phyloP scores from a whole-genome alignment of 2,797 vertebrate genomes.

The Gadopsis marmoratus region DNA sequence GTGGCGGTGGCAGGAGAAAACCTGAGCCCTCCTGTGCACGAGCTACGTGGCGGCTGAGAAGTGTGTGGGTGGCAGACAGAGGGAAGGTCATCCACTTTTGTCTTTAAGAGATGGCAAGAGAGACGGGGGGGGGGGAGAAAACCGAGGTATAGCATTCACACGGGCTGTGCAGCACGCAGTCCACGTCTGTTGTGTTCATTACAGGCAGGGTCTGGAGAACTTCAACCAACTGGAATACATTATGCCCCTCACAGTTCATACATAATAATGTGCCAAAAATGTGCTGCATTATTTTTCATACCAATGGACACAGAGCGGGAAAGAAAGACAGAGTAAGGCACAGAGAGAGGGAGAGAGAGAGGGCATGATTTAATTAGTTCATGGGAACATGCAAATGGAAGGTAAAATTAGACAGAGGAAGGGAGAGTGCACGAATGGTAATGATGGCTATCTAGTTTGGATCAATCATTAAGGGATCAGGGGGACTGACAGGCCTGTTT shows the following conservation, averaged over 20 bases:
- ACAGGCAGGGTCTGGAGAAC: conserved; percentile 69
- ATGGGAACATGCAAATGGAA: conserved; percentile 80
- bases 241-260: conserved; percentile 80
- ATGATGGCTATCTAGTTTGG: conserved; percentile 82
- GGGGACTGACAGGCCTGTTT: conserved; percentile 73
- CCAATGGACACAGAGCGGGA: conserved; percentile 62
- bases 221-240: conserved; percentile 80
- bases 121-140: conserved; percentile 14
- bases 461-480: conserved; percentile 82
- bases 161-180: conserved; percentile 28
- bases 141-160: conserved; percentile 41
- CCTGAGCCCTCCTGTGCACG: conserved; percentile 47
- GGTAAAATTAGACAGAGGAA: conserved; percentile 81
- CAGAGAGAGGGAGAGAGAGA: conserved; percentile 7
- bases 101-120: conserved; percentile 47
- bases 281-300: conserved; percentile 81
- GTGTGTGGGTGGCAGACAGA: conserved; percentile 41
- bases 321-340: conserved; percentile 5
- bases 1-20: conserved; percentile 66
- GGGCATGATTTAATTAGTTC: conserved; percentile 80
- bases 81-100: conserved; percentile 71
- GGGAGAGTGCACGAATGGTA: conserved; percentile 73
- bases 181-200: conserved; percentile 66
- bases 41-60: conserved; percentile 29
- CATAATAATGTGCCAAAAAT: conserved; percentile 82